Conservation (phyloP, 2,888 invertebrate genomes). For the Epinotia ramella region DNA sequence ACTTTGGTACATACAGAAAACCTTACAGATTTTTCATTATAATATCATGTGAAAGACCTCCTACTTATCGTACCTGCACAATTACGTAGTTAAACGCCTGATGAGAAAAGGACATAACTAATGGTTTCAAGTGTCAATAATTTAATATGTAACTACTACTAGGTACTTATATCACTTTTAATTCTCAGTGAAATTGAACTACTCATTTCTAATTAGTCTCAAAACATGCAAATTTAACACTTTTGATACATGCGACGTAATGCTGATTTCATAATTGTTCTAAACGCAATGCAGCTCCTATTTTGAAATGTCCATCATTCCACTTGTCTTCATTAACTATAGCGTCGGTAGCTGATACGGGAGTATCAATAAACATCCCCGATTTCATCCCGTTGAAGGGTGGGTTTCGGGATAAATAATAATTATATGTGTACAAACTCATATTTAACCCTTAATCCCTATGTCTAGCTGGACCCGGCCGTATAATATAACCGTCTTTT, state of each 20-base stretch:
- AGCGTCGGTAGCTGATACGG: too few relatives aligned
- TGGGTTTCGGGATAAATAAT: too few relatives aligned
- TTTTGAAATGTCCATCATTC: neutral
- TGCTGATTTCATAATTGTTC: neutral
- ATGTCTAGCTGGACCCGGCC: too few relatives aligned
- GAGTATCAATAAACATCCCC: too few relatives aligned
- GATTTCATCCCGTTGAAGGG: too few relatives aligned
- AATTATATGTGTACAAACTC: too few relatives aligned
- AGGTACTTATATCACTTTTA: neutral
- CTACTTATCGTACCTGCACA: conserved; percentile 7
- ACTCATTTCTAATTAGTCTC: neutral
- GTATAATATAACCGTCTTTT: too few relatives aligned
- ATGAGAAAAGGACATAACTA: neutral
- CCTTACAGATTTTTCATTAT: neutral
- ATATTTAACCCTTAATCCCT: too few relatives aligned
- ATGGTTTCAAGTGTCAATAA: conserved; percentile 8
- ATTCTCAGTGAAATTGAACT: neutral
- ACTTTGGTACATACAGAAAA: too few relatives aligned
- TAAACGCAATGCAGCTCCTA: neutral
- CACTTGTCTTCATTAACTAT: too few relatives aligned
- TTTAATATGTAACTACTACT: neutral
- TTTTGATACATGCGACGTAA: neutral
- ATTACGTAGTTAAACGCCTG: neutral
- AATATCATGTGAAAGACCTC: conserved; percentile 8
- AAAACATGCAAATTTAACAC: neutral